phyloP scores from a whole-genome alignment of 2,113 vertebrate species.

The Etheostoma spectabile region DNA sequence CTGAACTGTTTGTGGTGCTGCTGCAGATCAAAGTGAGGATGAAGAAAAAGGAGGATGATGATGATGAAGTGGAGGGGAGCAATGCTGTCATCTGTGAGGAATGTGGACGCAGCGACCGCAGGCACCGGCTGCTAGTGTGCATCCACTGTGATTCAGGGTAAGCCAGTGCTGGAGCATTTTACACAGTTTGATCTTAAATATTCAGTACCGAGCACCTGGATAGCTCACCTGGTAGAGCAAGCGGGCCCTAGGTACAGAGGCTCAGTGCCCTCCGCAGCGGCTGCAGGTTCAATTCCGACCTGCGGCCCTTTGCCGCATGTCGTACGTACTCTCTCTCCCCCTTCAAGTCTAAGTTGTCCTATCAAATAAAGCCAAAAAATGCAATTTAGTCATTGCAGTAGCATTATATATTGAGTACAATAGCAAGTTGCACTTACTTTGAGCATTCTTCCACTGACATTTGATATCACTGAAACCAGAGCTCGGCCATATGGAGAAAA shows the following conservation, averaged over 20 bases:
- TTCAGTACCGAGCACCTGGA: background rate
- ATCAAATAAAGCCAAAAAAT: too few species aligned
- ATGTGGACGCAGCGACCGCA: slow-evolving; percentile 68
- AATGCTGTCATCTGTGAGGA: slow-evolving; percentile 61
- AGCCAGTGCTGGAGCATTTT: background rate
- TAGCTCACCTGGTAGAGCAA: too few species aligned
- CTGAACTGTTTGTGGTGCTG: slow-evolving; percentile 29
- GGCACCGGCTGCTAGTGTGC: slow-evolving; percentile 60
- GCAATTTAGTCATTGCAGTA: background rate
- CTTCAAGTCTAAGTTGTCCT: too few species aligned
- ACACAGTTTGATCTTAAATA: background rate
- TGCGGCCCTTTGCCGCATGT: too few species aligned
- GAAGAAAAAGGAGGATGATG: background rate
- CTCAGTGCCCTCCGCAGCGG: too few species aligned
- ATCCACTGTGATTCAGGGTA: slow-evolving; percentile 71
- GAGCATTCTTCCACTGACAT: background rate
- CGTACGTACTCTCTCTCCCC: too few species aligned
- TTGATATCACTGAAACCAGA: background rate
- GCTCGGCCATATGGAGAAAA: too few species aligned
- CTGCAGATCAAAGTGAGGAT: slow-evolving; percentile 61
- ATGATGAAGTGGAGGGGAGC: slow-evolving; percentile 41
- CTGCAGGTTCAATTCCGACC: too few species aligned
- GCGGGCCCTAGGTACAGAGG: too few species aligned
- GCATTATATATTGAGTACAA: background rate
- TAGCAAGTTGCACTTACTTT: background rate